phyloP scores from a whole-genome alignment of 2,888 invertebrate genomes.

The Ptychoptera albimana region DNA sequence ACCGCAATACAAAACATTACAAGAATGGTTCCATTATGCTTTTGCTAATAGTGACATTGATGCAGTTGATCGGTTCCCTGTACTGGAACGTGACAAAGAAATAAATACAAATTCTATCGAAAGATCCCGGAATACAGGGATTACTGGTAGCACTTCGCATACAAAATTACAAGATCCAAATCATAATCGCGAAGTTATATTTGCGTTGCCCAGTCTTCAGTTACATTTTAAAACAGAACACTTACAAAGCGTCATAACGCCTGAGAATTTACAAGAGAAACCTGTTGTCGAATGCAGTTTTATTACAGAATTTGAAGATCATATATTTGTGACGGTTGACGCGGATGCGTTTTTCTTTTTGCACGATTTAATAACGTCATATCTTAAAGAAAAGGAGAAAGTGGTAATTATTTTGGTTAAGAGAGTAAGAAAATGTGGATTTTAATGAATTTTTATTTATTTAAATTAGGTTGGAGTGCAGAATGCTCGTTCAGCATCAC shows the following conservation, averaged over 20 bases:
- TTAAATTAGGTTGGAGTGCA: slow-evolving; percentile 27
- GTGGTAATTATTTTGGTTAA: slow-evolving; percentile 40
- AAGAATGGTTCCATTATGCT: slow-evolving; percentile 95
- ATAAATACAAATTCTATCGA: slow-evolving; percentile 39
- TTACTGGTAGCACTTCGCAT: slow-evolving; percentile 32
- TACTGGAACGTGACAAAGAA: slow-evolving; percentile 61
- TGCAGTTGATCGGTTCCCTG: slow-evolving; percentile 88
- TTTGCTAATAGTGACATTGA: slow-evolving; percentile 90
- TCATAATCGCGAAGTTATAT: slow-evolving; percentile 88
- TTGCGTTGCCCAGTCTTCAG: slow-evolving; percentile 84
- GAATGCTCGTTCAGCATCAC: slow-evolving; percentile 26
- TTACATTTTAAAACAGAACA: slow-evolving; percentile 88
- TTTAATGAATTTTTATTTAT: background rate
- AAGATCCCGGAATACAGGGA: slow-evolving; percentile 32
- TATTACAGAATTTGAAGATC: slow-evolving; percentile 96
- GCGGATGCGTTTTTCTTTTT: slow-evolving; percentile 97
- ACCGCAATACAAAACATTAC: slow-evolving; percentile 84
- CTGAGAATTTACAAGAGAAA: slow-evolving; percentile 53
- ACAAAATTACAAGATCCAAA: slow-evolving; percentile 58
- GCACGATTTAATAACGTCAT: slow-evolving; percentile 91
- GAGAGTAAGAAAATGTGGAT: background rate
- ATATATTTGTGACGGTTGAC: slow-evolving; percentile 94
- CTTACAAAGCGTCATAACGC: slow-evolving; percentile 57
- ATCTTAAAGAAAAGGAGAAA: slow-evolving; percentile 84
- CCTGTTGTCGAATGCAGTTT: slow-evolving; percentile 92